Base-by-base conservation (phyloP, 2,888 invertebrate genomes). In the Diarsia rubi region DNA sequence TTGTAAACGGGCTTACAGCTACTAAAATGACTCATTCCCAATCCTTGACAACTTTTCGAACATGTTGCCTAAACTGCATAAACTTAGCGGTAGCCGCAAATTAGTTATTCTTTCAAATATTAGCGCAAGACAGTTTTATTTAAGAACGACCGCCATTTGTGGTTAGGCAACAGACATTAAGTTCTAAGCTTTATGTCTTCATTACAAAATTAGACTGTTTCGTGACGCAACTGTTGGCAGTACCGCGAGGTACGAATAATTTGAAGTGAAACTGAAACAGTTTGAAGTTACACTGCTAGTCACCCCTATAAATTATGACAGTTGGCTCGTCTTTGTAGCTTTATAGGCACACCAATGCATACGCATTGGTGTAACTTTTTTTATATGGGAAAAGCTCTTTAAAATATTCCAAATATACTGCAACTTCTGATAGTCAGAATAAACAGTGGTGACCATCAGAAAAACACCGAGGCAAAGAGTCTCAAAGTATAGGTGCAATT, bases 141-240 rank as follows among this genome's bases (percentile, higher is more conserved):
- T 75, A 57, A 60, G 64, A 75, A 78, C 63, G 73, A 77, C 72
- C 77, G 85, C 54, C 73, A 73, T 86, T 84, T 81, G 84, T 71
- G 79, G 85, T 84, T 79, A 65, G 73, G 81, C 68, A 66, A 78
- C 73, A 85, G 67, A 75, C 68, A 63, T 82, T 82, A 76, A 83
- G 81, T 85, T 87, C 86, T 86, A 87, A 90, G 81, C 81, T 82
- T 88, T 84, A 90, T 80, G 84, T 85, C 90, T 90, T 89, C 81
- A 90, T 90, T 86, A 81, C 67, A 59, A 79, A 85, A 82, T 85
- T 81, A 82, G 79, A 66, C 68, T 74, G 78, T 70, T 83, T 78
- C 80, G 80, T 82, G 79, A 82, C 70, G 70, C 81, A 84, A 79
- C 80, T 82, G 84, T 86, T 86, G 75, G 73, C 66, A 73, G 59